Conservation (phyloP, 2,797 vertebrate species). For the Galago senegalensis region DNA sequence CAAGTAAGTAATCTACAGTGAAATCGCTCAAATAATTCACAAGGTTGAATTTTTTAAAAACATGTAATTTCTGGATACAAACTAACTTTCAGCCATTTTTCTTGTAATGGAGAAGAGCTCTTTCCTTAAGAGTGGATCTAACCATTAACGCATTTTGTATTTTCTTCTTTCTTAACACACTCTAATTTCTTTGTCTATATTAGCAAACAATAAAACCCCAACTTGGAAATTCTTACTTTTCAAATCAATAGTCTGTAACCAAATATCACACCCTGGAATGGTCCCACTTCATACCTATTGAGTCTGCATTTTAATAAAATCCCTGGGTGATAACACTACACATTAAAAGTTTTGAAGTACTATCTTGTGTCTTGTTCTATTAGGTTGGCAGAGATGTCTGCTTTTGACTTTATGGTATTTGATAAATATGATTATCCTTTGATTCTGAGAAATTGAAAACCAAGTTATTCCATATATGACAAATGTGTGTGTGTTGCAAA, state of each 20-base stretch:
- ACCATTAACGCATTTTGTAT: neutral
- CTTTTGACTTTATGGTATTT: conserved; percentile 19
- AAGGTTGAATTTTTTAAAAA: neutral
- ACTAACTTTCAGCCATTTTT: neutral
- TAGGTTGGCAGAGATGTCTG: neutral
- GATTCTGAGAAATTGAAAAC: neutral
- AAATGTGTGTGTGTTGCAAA: neutral
- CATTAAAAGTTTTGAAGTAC: neutral
- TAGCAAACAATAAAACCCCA: neutral
- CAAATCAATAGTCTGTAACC: neutral
- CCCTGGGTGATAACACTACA: neutral
- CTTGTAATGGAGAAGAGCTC: neutral
- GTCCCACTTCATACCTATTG: neutral
- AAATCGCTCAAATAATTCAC: conserved; percentile 9
- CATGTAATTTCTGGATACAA: neutral
- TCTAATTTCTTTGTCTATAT: neutral
- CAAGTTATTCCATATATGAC: neutral
- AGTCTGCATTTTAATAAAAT: conserved; percentile 48
- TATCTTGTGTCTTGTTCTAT: neutral
- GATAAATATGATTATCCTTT: conserved; percentile 8
- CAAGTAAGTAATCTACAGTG: neutral
- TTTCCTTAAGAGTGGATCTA: neutral
- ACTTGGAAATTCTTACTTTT: neutral
- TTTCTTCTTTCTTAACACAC: neutral
- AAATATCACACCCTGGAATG: neutral